These are phyloP conservation scores for Zygothrica quintamaculata DNA, from an alignment of 2,888 invertebrate genomes.

Conservation along the genomic window DNA sequence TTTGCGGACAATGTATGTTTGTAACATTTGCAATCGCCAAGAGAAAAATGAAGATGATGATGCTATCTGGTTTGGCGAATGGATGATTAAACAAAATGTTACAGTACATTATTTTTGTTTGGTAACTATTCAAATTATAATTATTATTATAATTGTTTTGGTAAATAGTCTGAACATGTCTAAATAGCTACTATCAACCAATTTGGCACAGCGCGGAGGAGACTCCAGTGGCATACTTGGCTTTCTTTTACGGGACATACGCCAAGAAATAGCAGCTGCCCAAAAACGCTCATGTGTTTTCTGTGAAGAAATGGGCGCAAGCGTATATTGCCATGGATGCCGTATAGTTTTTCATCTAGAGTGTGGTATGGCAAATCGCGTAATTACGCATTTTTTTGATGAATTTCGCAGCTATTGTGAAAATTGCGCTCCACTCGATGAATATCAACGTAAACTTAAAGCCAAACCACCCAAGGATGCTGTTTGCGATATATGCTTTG, in stretches of 20 bases:
- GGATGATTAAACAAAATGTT: conserved; percentile 68
- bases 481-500: conserved; percentile 74
- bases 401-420: conserved; percentile 77
- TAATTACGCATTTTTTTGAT: conserved; percentile 62
- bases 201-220: conserved; percentile 88
- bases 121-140: conserved; percentile 52
- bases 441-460: conserved; percentile 36
- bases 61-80: conserved; percentile 71
- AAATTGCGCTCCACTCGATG: conserved; percentile 63
- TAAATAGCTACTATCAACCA: conserved; percentile 88
- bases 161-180: too few species aligned
- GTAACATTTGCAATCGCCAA: conserved; percentile 39
- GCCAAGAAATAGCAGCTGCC: conserved; percentile 87
- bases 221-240: conserved; percentile 91
- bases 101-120: conserved; percentile 81
- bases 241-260: conserved; percentile 89
- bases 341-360: conserved; percentile 69
- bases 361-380: conserved; percentile 69
- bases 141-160: conserved; percentile 49
- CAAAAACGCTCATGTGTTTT: conserved; percentile 63
- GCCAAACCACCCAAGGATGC: conserved; percentile 26
- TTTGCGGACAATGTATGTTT: conserved; percentile 33
- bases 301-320: too few species aligned
- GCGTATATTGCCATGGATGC: too few species aligned
- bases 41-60: conserved; percentile 33